Percentiles rank a stretch among this genome's conserved stretches.
Evolutionary conservation across 1,140 invertebrate species (phyloP).

Genomic region (Drosophila repleta): DNA sequence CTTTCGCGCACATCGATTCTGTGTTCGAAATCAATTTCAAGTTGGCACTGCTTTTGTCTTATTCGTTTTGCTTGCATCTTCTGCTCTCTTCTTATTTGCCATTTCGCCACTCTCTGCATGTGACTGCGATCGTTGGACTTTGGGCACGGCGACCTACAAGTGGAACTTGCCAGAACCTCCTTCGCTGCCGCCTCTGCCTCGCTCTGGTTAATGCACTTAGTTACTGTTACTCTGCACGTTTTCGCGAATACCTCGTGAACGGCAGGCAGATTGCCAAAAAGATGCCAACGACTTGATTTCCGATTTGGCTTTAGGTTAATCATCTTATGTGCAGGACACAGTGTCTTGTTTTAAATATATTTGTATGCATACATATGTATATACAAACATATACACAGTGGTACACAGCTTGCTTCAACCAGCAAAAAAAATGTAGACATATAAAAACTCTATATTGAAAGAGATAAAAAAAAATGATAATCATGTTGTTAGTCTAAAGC

Average conservation of each 20-base stretch:
- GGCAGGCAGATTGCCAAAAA: constrained; percentile 33
- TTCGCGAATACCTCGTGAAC: constrained; percentile 1
- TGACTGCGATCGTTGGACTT: constrained; percentile 37
- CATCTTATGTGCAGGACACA: neutral
- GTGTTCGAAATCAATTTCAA: constrained; percentile 58
- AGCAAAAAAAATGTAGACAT: too few species aligned
- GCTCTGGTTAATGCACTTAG: neutral
- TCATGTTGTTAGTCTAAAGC: too few species aligned
- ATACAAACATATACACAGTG: too few species aligned
- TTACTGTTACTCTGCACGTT: constrained; percentile 3
- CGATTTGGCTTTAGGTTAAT: constrained; percentile 28
- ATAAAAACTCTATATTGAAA: too few species aligned
- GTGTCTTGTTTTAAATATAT: constrained; percentile 1
- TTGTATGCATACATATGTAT: neutral
- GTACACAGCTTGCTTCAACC: too few species aligned
- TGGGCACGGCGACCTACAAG: constrained; percentile 32
- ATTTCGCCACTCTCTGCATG: constrained; percentile 11
- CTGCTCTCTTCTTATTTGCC: constrained; percentile 15
- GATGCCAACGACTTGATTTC: constrained; percentile 20
- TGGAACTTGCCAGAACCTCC: constrained; percentile 33
- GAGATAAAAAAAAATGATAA: too few species aligned
- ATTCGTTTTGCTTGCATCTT: constrained; percentile 9
- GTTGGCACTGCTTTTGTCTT: constrained; percentile 42
- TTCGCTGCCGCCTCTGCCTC: constrained; percentile 1
- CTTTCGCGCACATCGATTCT: neutral